phyloP scores from a whole-genome alignment of 2,797 vertebrate species.

The Oreochromis grahami region DNA sequence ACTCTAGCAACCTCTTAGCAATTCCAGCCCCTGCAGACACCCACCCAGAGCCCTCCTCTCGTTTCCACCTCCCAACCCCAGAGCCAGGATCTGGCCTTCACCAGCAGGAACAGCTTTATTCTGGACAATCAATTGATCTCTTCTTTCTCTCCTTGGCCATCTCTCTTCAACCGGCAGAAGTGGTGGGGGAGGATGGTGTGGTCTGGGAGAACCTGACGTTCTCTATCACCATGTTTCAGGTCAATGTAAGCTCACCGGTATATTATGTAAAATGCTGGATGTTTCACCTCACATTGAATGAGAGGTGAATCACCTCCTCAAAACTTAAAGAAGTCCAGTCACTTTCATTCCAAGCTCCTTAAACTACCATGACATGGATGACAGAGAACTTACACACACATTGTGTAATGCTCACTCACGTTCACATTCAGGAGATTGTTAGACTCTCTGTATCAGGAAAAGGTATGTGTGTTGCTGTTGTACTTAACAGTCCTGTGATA shows the following conservation, averaged over 20 bases:
- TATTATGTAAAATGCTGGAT: constrained; percentile 34
- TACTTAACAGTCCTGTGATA: constrained; percentile 68
- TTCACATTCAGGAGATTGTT: constrained; percentile 72
- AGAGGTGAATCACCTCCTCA: background rate
- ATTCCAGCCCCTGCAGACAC: constrained; percentile 58
- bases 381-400: background rate
- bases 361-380: background rate
- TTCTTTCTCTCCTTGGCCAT: constrained; percentile 31
- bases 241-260: constrained; percentile 65
- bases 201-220: constrained; percentile 58
- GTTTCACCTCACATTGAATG: background rate
- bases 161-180: constrained; percentile 52
- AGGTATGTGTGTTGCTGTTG: constrained; percentile 60
- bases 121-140: constrained; percentile 55
- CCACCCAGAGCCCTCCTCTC: constrained; percentile 12
- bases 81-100: constrained; percentile 32
- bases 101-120: constrained; percentile 50
- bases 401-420: constrained; percentile 34
- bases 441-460: constrained; percentile 71
- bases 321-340: background rate
- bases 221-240: constrained; percentile 47
- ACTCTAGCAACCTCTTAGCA: constrained; percentile 63
- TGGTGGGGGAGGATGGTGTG: constrained; percentile 14
- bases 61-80: constrained; percentile 34
- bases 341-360: background rate